These are phyloP conservation scores for Dicycla oo DNA, from an alignment of 2,888 invertebrate genomes.

Conservation along the genomic window DNA sequence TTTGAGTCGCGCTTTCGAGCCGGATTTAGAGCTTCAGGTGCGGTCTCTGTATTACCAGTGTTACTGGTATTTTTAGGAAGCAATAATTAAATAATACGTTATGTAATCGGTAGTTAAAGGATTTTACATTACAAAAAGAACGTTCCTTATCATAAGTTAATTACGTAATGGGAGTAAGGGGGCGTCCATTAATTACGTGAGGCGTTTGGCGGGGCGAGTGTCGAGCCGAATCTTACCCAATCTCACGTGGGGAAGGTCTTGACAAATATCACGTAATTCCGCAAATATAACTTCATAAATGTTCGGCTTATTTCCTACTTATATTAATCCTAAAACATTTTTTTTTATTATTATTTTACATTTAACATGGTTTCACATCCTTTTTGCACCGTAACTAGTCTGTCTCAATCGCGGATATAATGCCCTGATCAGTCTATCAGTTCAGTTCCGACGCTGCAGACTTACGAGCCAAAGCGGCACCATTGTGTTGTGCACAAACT, in stretches of 20 bases:
- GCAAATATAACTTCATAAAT: not conserved
- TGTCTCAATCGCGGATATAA: constrained; percentile 7
- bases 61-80: constrained; percentile 15
- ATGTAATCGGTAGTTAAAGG: not conserved
- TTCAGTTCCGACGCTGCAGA: no score
- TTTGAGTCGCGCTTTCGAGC: no score
- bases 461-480: no score
- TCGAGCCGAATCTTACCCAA: no score
- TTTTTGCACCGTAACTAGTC: not conserved
- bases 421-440: no score
- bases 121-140: not conserved
- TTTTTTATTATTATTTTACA: no score
- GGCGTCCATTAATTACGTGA: no score
- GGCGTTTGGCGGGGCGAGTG: no score
- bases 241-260: no score
- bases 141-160: not conserved
- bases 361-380: constrained; percentile 1
- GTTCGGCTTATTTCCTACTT: not conserved
- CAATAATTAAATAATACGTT: not conserved
- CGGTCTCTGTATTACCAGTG: not conserved
- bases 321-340: not conserved
- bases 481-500: no score
- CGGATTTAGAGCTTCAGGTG: constrained; percentile 8
- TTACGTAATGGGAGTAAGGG: no score
- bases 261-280: not conserved